Conservation (phyloP, 2,113 vertebrate species). For the Balaenoptera acutorostrata region DNA sequence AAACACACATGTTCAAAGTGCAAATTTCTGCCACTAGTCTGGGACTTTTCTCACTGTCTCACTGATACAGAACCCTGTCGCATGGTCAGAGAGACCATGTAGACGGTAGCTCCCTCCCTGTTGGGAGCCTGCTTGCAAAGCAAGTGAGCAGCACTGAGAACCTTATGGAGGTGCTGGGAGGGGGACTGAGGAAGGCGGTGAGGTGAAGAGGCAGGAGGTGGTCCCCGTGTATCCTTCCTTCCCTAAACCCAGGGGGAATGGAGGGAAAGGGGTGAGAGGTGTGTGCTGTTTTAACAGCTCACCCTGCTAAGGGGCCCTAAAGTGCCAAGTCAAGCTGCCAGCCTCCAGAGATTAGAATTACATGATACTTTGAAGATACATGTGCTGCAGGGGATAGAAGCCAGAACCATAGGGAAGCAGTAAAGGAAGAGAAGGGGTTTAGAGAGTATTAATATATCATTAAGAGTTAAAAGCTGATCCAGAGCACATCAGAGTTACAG, state of each 20-base stretch:
- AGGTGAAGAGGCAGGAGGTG: conserved; percentile 54
- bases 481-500: conserved; percentile 67
- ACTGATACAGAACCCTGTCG: conserved; percentile 75
- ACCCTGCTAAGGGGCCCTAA: conserved; percentile 78
- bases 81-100: conserved; percentile 45
- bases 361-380: conserved; percentile 77
- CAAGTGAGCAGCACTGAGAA: conserved; percentile 77
- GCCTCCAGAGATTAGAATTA: conserved; percentile 79
- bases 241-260: conserved; percentile 73
- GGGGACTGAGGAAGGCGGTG: conserved; percentile 69
- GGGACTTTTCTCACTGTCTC: conserved; percentile 81
- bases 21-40: conserved; percentile 83
- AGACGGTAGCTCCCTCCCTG: conserved; percentile 62
- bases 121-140: conserved; percentile 71
- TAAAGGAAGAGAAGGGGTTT: conserved; percentile 80
- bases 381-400: conserved; percentile 78
- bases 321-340: conserved; percentile 82
- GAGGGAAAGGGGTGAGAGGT: conserved; percentile 52
- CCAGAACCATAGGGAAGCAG: conserved; percentile 77
- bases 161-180: conserved; percentile 67
- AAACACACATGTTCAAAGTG: conserved; percentile 86
- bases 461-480: conserved; percentile 77
- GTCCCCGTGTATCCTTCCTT: conserved; percentile 76
- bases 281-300: conserved; percentile 76
- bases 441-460: conserved; percentile 79